Base-by-base conservation (phyloP, 2,797 vertebrate species). In the Pachyuromys duprasi region DNA sequence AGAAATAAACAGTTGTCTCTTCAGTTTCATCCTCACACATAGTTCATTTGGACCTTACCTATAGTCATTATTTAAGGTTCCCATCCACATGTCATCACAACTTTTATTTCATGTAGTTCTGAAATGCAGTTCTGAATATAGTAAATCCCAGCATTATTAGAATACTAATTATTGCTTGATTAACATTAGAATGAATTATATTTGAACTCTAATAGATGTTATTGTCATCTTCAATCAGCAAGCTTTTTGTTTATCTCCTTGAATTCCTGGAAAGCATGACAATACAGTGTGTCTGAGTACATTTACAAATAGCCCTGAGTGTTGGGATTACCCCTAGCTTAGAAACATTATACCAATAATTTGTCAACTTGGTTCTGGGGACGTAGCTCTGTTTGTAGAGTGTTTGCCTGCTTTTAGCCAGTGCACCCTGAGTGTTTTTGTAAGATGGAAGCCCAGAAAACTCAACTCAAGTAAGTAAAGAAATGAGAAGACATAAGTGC, bases 211-310 rank as follows among this genome's bases (percentile, higher is more conserved):
- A 78, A 57, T 8, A 82, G 76, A 42, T 78, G 62, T 57, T 78
- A 12, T 24, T 53, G 2, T 63, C 67, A 76, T 67, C 79, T 94
- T 72, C 49, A 33, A 2, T 69, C 20, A 3, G 26, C 33, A 57
- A 72, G 24, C 62, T 95, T 82, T 93, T 90, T 45, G 39, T 92
- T 82, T 79, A 26, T 83, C 60, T 83, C 31, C 28, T n/a, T 88
- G 78, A 57, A 53, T 82, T 93, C n/a, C 28, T 63, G 57, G 60
- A 84, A 53, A 6, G n/a, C 7, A 17, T 53, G 78, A 42, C 7
- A 8, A 53, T 18, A 49, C 11, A 17, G 39, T 28, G 24, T 14
- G 5, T 60, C 36, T 45, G 33, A 15, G 7, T 20, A 3, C 0
- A 1, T 84, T 94, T 53, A 53, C 39, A 80, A 15, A 75, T 70